These are phyloP conservation scores for Minunthozetes semirufus DNA, from an alignment of 2,888 invertebrate species.

Conservation along the genomic window DNA sequence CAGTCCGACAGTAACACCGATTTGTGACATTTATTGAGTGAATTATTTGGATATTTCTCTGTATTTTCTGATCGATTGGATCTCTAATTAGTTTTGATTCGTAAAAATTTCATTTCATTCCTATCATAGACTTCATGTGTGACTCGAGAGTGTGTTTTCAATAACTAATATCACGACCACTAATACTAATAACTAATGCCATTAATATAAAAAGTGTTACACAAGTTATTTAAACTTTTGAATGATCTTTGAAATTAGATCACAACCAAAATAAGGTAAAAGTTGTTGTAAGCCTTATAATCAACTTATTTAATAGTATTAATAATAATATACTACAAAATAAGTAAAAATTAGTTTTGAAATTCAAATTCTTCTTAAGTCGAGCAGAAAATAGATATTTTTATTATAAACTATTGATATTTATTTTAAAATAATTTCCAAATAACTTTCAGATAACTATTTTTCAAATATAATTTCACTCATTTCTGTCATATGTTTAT, in stretches of 20 bases:
- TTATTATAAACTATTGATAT: not conserved
- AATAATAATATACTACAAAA: not conserved
- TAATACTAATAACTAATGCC: not conserved
- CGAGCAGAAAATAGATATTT: not conserved
- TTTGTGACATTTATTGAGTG: not conserved
- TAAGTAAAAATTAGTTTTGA: not conserved
- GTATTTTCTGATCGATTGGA: not conserved
- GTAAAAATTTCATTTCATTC: not conserved
- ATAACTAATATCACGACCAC: not conserved
- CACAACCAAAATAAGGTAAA: conserved; percentile 11
- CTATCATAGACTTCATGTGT: not conserved
- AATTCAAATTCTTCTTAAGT: not conserved
- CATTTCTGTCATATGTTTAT: too few species aligned
- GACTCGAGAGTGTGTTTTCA: not conserved
- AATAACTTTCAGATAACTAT: too few species aligned
- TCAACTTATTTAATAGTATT: too few species aligned
- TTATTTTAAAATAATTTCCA: not conserved
- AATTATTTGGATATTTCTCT: not conserved
- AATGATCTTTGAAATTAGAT: conserved; percentile 6
- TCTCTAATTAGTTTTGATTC: not conserved
- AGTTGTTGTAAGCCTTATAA: not conserved
- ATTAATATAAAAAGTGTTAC: not conserved
- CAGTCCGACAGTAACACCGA: conserved; percentile 7
- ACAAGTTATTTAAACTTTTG: not conserved
- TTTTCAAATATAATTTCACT: too few species aligned